Evolutionary conservation across 1,140 invertebrate genomes (phyloP).

Genomic region (Dendrolimus kikuchii): DNA sequence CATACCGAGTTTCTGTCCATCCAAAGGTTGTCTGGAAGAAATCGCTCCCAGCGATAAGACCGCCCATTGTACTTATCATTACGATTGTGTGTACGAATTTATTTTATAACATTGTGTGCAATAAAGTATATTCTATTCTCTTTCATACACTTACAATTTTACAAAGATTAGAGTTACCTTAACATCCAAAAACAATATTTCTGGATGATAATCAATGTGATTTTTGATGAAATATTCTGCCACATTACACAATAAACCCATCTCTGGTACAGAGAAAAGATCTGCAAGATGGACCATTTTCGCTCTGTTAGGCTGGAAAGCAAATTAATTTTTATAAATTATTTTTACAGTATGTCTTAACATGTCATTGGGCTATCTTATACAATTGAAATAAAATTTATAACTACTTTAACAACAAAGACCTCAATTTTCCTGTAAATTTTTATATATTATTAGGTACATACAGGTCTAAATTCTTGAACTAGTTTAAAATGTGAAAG

Average conservation of each 20-base stretch:
- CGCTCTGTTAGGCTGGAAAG: conserved; percentile 77
- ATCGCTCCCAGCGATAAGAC: too few species aligned
- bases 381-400: background rate
- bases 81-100: too few species aligned
- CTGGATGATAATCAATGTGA: conserved; percentile 94
- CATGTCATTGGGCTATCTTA: background rate
- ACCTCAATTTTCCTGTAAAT: too few species aligned
- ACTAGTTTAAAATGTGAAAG: too few species aligned
- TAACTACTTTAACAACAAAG: too few species aligned
- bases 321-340: background rate
- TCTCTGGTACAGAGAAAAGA: conserved; percentile 97
- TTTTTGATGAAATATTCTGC: conserved; percentile 93
- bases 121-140: too few species aligned
- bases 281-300: conserved; percentile 97
- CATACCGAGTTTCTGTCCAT: too few species aligned
- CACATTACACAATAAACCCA: conserved; percentile 93
- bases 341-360: background rate
- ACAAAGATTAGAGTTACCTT: conserved; percentile 75
- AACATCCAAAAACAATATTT: conserved; percentile 96
- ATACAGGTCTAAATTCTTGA: too few species aligned
- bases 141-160: background rate
- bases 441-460: too few species aligned
- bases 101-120: too few species aligned
- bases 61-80: too few species aligned
- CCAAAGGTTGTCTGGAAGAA: too few species aligned